phyloP scores from a whole-genome alignment of 2,113 vertebrate genomes.

The Cyanistes caeruleus region DNA sequence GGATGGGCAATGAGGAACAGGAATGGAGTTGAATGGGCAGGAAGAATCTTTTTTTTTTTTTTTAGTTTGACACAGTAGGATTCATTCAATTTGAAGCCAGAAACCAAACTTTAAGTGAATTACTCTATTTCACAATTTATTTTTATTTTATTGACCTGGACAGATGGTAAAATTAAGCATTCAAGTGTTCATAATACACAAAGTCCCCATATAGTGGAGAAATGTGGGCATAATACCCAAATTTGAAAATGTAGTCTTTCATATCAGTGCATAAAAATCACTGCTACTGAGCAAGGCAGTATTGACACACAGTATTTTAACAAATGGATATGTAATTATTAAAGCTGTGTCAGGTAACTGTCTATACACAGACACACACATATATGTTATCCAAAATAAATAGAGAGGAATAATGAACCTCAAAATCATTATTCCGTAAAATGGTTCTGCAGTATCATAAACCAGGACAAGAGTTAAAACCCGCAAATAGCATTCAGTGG shows the following conservation, averaged over 20 bases:
- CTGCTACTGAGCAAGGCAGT: background rate
- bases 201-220: background rate
- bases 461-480: background rate
- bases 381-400: background rate
- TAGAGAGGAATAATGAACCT: background rate
- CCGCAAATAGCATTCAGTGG: background rate
- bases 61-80: background rate
- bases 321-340: background rate
- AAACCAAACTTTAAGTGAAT: background rate
- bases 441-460: background rate
- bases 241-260: background rate
- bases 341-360: background rate
- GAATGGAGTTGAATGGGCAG: background rate
- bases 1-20: background rate
- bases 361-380: fast-evolving
- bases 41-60: background rate
- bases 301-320: background rate
- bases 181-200: background rate
- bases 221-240: background rate
- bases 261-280: background rate
- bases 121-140: background rate
- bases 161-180: background rate
- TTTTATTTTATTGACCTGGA: background rate
- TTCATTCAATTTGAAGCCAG: background rate
- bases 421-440: background rate